Base-by-base conservation (phyloP, 2,888 invertebrate genomes). In the Brachynemurus nebulosus region DNA sequence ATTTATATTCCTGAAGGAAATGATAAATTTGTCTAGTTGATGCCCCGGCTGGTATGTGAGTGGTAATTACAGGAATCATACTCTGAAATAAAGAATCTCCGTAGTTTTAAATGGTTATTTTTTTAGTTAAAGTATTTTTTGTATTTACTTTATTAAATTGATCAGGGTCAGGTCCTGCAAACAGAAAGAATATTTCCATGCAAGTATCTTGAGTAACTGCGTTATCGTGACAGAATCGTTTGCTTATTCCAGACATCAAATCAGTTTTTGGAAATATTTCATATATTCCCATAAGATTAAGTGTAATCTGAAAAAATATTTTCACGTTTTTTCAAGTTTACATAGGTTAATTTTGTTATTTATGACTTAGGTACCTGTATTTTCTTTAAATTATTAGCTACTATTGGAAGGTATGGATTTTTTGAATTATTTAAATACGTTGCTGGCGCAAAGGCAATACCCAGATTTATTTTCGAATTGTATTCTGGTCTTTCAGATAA, bases 141-240 rank as follows among this genome's bases (percentile, higher is more conserved):
- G n/a, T n/a, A n/a, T n/a, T 59, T 64, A 74, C 74, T 57, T 62
- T 55, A 54, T 74, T 70, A 17, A 70, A 62, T 55, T 78, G 72
- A 14, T 62, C 63, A 36, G 67, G 66, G 54, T 76, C 72, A 56
- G 69, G 75, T 11, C 81, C 81, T 6, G 67, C 70, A 3, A 85
- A 52, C 5, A 84, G 59, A 58, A 83, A 83, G 12, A 83, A 56
- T 1, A 78, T 60, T 55, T 78, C 80, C 35, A 69, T 68, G 60
- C 86, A 86, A 6, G 83, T 53, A 2, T 64, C 71, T 48, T 71
- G 74, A 3, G 66, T 69, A 3, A 66, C 69, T 2, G 66, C 68
- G 8, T 69, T 69, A 49, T 72, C 72, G 38, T 65, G 64, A 51
- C 81, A 81, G 0, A 72, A 46, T 0, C 65, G 44, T 45, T 69